A percentile compares a stretch with the other conserved stretches of the same genome.
phyloP scores from a whole-genome alignment of 2,888 invertebrate species.

The Timandra comae region DNA sequence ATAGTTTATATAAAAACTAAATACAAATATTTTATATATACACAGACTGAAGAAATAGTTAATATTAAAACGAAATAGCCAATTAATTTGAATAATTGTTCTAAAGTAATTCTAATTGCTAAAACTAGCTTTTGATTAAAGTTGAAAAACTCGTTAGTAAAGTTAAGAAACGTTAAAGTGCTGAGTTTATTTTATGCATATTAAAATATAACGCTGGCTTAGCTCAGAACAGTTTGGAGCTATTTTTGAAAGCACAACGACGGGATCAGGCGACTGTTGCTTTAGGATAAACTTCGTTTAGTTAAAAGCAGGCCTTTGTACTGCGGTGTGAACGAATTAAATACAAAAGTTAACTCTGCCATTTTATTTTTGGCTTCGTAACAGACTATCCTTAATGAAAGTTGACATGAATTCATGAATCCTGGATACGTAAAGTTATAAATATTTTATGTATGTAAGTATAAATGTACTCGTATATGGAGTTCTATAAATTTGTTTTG shows the following conservation, averaged over 20 bases:
- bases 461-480: no score
- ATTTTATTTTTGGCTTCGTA: constrained; percentile 10
- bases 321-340: constrained; percentile 27
- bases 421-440: no score
- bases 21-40: no score
- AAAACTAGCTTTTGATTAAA: constrained; percentile 14
- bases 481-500: no score
- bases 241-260: constrained; percentile 34
- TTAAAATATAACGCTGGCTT: constrained; percentile 24
- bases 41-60: no score
- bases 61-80: no score
- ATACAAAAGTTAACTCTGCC: constrained; percentile 35
- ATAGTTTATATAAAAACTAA: no score
- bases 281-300: constrained; percentile 43
- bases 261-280: constrained; percentile 36
- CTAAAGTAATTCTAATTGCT: constrained; percentile 4
- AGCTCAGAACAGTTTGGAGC: constrained; percentile 24
- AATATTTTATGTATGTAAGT: no score
- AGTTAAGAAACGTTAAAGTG: constrained; percentile 19
- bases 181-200: constrained; percentile 23
- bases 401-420: no score
- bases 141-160: constrained; percentile 25
- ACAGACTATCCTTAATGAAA: no score
- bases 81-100: no score
- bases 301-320: constrained; percentile 43